Conservation (phyloP, 1,140 invertebrate species). For the Grapholita molesta region DNA sequence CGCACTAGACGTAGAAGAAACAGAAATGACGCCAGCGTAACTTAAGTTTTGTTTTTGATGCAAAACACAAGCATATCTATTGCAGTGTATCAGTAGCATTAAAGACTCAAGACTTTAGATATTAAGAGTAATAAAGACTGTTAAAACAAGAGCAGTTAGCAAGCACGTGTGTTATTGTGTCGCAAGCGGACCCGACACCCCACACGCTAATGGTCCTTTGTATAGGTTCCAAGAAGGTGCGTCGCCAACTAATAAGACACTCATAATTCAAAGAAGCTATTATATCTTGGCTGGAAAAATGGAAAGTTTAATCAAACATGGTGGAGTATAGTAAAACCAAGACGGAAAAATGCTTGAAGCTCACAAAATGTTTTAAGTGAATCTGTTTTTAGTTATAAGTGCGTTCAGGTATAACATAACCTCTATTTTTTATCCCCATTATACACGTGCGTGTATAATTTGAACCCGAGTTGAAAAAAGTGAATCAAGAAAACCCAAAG, state of each 20-base stretch:
- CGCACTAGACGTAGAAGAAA: neutral
- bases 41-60: neutral
- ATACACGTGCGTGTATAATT: slow-evolving; percentile 15
- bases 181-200: slow-evolving; percentile 10
- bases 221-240: slow-evolving; percentile 12
- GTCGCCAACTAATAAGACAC: slow-evolving; percentile 3
- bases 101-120: neutral
- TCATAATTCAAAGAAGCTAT: slow-evolving; percentile 4
- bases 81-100: neutral
- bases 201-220: slow-evolving; percentile 15
- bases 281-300: neutral
- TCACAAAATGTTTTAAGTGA: neutral
- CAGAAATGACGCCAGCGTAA: neutral
- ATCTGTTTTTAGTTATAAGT: neutral
- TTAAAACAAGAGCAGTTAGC: slow-evolving; percentile 5
- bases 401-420: neutral
- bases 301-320: neutral
- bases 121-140: neutral
- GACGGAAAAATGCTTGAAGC: too few relatives aligned
- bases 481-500: neutral
- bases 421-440: neutral
- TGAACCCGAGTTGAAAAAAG: slow-evolving; percentile 1
- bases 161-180: slow-evolving; percentile 5
- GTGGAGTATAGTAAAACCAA: too few relatives aligned
- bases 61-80: neutral